Evolutionary conservation across 2,113 vertebrate species (phyloP), one percentile per base, ranked within the genome.

Genomic region (Melanostigma gelatinosum): DNA sequence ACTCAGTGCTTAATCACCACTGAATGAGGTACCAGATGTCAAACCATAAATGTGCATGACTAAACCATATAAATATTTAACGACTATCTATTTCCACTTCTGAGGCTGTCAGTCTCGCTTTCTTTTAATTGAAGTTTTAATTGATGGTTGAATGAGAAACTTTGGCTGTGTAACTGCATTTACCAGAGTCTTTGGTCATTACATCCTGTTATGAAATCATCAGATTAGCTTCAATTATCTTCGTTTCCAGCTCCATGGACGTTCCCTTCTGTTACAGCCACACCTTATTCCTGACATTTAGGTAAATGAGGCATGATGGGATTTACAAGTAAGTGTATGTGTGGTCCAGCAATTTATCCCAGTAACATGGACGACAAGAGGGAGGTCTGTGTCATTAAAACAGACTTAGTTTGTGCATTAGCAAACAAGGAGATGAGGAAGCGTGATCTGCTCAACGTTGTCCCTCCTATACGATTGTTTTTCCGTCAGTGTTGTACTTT

Each of bases 151-250:
- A 61, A 74, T 73, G 60, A 76, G 22, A 38, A 83, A 67, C 72
- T 73, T 82, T 71, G 62, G 54, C 46, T 63, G n/a, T 38, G 44
- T 63, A 77, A 87, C 65, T 48, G 32, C 42, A 65, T 88, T 91
- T 77, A 76, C 64, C 61, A 65, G 82, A 72, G 55, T 68, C 70
- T 69, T 76, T 50, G 71, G 38, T 81, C 55, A 84, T 88, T 82
- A 77, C 10, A 10, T 18, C 16, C 40, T 36, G n/a, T 85, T 48
- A 81, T 81, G 54, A 66, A 77, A 86, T 65, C 62, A 80, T 88
- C 48, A 61, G 42, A 87, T 86, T 85, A 82, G 70, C 65, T 80
- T 76, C 54, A 87, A 27, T 88, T 83, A 78, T 58, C 67, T 65
- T 72, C 12, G 57, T 77, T 75, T 77, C 38, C 42, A 65, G 46